Evolutionary conservation across 2,113 vertebrate genomes (phyloP).

Genomic region (Zosterops hypoxanthus): DNA sequence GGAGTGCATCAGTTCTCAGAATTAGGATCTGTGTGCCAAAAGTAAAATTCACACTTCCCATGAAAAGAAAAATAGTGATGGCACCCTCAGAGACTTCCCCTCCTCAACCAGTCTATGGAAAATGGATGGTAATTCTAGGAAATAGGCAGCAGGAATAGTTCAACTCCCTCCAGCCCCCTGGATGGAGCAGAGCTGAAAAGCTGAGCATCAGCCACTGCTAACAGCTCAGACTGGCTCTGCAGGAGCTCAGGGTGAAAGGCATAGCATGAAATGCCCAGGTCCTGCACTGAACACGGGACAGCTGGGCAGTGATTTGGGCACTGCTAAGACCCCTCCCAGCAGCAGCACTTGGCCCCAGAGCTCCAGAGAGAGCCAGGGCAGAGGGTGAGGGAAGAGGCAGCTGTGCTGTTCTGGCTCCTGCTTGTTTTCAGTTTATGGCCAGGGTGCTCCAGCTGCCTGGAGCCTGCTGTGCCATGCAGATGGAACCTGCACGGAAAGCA

Average conservation of each 20-base stretch:
- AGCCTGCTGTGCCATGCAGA: not conserved
- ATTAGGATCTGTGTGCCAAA: not conserved
- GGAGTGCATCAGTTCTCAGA: not conserved
- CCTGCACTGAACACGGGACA: not conserved
- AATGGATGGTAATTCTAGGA: not conserved
- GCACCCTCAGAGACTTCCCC: not conserved
- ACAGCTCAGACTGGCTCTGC: not conserved
- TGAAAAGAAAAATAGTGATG: not conserved
- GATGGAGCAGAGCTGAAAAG: not conserved
- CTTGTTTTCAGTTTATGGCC: not conserved
- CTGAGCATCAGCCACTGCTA: not conserved
- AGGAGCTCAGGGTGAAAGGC: not conserved
- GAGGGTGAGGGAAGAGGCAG: not conserved
- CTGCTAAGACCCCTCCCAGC: fast-evolving
- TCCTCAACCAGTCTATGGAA: not conserved
- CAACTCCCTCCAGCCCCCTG: not conserved
- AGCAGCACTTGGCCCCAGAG: not conserved
- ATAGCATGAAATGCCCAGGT: fast-evolving
- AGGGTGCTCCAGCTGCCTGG: not conserved
- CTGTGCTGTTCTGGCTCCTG: not conserved
- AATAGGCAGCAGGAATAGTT: not conserved
- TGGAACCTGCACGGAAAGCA: not conserved
- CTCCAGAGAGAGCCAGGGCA: not conserved
- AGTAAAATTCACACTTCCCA: not conserved
- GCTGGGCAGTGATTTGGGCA: not conserved